These are phyloP conservation scores for Atlantisia rogersi DNA, from an alignment of 2,113 vertebrate species.

Conservation along the genomic window DNA sequence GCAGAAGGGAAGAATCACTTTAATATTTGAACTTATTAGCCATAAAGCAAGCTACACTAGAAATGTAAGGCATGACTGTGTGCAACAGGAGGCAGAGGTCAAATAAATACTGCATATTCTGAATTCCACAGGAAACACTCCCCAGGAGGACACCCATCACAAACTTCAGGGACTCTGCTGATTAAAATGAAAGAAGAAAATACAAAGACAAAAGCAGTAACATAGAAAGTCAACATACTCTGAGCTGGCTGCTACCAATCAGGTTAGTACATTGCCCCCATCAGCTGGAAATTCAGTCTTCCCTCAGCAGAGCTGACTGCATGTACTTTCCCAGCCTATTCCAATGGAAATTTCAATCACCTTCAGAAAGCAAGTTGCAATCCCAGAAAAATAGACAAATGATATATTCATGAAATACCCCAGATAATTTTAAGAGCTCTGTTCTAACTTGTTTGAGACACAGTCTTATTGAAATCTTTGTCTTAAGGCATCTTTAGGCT, in stretches of 20 bases:
- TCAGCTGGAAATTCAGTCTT: conserved; percentile 11
- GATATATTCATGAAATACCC: neutral
- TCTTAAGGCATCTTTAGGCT: neutral
- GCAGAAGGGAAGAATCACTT: neutral
- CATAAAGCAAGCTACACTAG: neutral
- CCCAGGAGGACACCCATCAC: neutral
- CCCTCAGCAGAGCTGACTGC: neutral
- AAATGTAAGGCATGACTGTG: neutral
- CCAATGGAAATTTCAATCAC: neutral
- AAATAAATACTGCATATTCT: conserved; percentile 10
- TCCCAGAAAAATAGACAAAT: neutral
- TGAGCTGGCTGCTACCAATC: neutral
- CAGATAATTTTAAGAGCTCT: neutral
- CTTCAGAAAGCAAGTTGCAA: neutral
- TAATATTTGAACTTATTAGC: neutral
- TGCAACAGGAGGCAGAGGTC: neutral
- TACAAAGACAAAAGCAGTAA: neutral
- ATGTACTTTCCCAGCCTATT: neutral
- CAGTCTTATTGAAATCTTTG: neutral
- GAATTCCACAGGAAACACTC: neutral
- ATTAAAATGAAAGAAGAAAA: conserved; percentile 26
- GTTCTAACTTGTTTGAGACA: neutral
- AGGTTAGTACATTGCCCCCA: neutral
- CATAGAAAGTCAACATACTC: neutral
- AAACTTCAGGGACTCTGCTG: neutral